Evolutionary conservation across 2,113 vertebrate genomes (phyloP).

Genomic region (Elephantulus edwardii): DNA sequence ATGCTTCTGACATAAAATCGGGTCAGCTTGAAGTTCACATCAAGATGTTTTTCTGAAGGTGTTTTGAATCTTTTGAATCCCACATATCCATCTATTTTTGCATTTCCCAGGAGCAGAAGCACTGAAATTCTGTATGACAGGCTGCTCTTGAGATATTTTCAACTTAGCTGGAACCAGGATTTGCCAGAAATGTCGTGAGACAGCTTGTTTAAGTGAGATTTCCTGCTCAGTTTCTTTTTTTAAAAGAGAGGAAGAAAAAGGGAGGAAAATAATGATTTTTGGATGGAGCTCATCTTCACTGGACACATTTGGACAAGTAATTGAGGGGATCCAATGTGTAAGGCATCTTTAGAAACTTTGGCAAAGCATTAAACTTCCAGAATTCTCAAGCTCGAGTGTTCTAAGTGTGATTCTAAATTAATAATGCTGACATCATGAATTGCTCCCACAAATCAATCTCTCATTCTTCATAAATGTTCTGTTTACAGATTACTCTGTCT

Average conservation of each 20-base stretch:
- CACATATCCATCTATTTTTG: conserved; percentile 76
- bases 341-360: conserved; percentile 58
- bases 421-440: conserved; percentile 36
- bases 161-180: conserved; percentile 77
- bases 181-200: conserved; percentile 81
- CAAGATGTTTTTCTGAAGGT: conserved; percentile 65
- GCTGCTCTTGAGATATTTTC: conserved; percentile 79
- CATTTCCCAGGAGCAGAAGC: conserved; percentile 71
- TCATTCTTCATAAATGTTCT: conserved; percentile 47
- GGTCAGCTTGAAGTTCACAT: conserved; percentile 66
- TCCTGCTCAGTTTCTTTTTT: conserved; percentile 78
- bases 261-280: conserved; percentile 68
- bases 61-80: conserved; percentile 66
- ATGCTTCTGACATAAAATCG: conserved; percentile 60
- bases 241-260: conserved; percentile 55
- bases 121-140: conserved; percentile 75
- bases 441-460: conserved; percentile 34
- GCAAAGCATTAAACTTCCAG: conserved; percentile 48
- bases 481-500: conserved; percentile 43
- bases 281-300: conserved; percentile 65
- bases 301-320: conserved; percentile 67
- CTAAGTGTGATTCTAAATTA: conserved; percentile 60
- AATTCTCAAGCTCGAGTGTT: conserved; percentile 44
- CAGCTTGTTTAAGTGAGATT: conserved; percentile 82
- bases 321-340: conserved; percentile 15